Conservation (phyloP, 1,140 invertebrate species). For the Bombyx mandarina region DNA sequence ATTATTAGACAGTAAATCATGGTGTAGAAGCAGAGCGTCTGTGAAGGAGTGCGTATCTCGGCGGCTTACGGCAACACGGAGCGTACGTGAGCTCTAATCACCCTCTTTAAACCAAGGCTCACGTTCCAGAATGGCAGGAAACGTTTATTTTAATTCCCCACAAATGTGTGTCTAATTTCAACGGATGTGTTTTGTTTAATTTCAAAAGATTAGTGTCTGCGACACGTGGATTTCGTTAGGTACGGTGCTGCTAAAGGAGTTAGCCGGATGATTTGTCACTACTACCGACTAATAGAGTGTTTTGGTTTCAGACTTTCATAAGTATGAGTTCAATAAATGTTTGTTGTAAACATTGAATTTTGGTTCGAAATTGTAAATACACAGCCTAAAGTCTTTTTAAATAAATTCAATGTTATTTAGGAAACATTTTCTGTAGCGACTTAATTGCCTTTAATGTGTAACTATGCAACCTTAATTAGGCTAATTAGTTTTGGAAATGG, state of each 20-base stretch:
- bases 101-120: constrained; percentile 42
- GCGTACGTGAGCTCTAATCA: constrained; percentile 45
- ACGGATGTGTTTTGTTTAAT: constrained; percentile 39
- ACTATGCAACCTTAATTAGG: too few species aligned
- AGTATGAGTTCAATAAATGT: neutral
- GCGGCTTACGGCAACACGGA: constrained; percentile 29
- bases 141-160: constrained; percentile 55
- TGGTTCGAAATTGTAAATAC: neutral
- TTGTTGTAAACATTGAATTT: neutral
- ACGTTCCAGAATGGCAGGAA: constrained; percentile 35
- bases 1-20: too few species aligned
- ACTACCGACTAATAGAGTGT: neutral
- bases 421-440: too few species aligned
- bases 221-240: constrained; percentile 4
- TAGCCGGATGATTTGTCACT: neutral
- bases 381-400: neutral
- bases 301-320: neutral
- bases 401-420: too few species aligned
- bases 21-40: too few species aligned
- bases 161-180: constrained; percentile 46
- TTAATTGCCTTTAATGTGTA: too few species aligned
- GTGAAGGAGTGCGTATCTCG: constrained; percentile 21
- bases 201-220: constrained; percentile 28
- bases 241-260: too few species aligned
- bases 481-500: too few species aligned